Base-by-base conservation (phyloP, 2,888 invertebrate genomes). In the Phytoseiulus persimilis region DNA sequence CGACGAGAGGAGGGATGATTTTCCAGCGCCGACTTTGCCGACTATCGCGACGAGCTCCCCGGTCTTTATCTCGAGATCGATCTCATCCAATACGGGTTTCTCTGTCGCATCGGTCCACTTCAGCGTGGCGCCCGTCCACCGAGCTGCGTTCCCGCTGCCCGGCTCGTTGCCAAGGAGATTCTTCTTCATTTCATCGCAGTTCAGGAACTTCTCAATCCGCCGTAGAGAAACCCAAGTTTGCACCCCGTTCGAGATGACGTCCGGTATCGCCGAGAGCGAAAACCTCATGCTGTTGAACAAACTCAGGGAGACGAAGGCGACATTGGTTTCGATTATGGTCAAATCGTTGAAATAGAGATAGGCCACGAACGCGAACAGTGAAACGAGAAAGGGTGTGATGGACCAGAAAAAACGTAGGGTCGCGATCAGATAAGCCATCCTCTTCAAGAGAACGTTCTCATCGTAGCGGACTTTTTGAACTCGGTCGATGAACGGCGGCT, bases 261-360 rank as follows among this genome's bases (percentile, higher is more conserved):
- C 94, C 89, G 96, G 96, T 92, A 91, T 83, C 9, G 90, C 31
- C 5, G 90, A 39, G 83, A 91, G 89, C 83, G 91, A 90, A 28
- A 83, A 84, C 0, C 91, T 90, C 0, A 91, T 83, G 0, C 90
- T 90, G 90, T 91, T 91, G 90, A 91, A 91, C 14, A 91, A 90
- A 11, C 91, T 89, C 45, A 91, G 90, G 0, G 91, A 91, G 1
- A 91, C 91, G 89, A 91, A 91, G 1, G 91, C 91, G 3, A 91
- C 84, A 83, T 91, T 90, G 28, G 89, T 84, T n/a, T 91, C 91
- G 83, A 93, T 92, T 23, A 92, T 93, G 92, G 95, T 93, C 91
- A 96, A 94, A 94, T 95, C 97, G 90, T 96, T 95, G 92, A 95
- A 95, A 94, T 95, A 93, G 91, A 96, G 95, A 94, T 95, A 98